phyloP scores from a whole-genome alignment of 2,888 invertebrate species.

The Drosophila testacea region DNA sequence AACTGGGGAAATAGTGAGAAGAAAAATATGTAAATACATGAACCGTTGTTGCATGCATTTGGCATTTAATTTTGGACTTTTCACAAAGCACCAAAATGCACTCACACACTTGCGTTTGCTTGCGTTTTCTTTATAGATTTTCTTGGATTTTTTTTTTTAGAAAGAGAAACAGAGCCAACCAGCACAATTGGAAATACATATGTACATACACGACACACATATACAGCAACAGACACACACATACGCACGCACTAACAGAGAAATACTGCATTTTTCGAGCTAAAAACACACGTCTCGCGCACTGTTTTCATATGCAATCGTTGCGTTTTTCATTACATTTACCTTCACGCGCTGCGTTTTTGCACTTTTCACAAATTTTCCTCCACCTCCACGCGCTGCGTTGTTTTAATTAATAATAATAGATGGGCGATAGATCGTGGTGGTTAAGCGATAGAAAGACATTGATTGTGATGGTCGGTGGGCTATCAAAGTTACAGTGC shows the following conservation, averaged over 20 bases:
- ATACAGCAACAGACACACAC: slow-evolving; percentile 33
- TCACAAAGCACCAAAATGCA: slow-evolving; percentile 49
- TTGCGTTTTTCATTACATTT: slow-evolving; percentile 52
- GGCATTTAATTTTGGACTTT: slow-evolving; percentile 64
- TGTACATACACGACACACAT: slow-evolving; percentile 53
- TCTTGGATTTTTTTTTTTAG: slow-evolving; percentile 38
- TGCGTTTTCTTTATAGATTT: slow-evolving; percentile 53
- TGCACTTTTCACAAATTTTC: slow-evolving; percentile 65
- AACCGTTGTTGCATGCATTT: slow-evolving; percentile 54
- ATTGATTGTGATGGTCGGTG: slow-evolving; percentile 23
- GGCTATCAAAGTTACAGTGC: slow-evolving; percentile 11
- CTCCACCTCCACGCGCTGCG: slow-evolving; percentile 65
- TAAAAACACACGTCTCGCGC: slow-evolving; percentile 60
- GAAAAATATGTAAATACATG: slow-evolving; percentile 63
- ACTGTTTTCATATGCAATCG: slow-evolving; percentile 41
- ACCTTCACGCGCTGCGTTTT: slow-evolving; percentile 61
- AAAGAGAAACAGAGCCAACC: slow-evolving; percentile 64
- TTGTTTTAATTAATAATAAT: slow-evolving; percentile 67
- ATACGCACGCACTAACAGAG: slow-evolving; percentile 46
- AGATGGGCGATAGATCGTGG: slow-evolving; percentile 60
- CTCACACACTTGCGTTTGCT: slow-evolving; percentile 51
- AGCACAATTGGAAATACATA: slow-evolving; percentile 75
- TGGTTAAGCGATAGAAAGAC: slow-evolving; percentile 46
- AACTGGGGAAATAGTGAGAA: slow-evolving; percentile 48
- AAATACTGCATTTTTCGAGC: slow-evolving; percentile 65